Base-by-base conservation (phyloP, 2,888 invertebrate genomes). In the Drosophila mercatorum region DNA sequence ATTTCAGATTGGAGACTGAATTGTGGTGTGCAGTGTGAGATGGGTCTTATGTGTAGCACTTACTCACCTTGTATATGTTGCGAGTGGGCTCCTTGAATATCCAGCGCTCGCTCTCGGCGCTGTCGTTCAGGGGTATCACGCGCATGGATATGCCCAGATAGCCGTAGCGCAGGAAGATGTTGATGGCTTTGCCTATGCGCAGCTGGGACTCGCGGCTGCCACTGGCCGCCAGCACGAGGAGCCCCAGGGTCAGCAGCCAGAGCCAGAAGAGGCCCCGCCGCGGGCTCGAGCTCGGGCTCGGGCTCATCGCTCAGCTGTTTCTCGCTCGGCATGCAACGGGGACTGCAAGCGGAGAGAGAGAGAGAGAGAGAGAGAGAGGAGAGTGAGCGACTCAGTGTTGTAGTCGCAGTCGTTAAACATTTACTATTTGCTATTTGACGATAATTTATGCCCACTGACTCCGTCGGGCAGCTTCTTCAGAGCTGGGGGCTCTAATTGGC, bases 141-240 rank as follows among this genome's bases (percentile, higher is more conserved):
- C 96, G 94, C 96, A 97, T 96, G 92, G 96, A 96, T 92, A 96
- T 96, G 92, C 96, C 95, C 91, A 96, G 94, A 93, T 96, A 96
- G 77, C 96, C 96, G 94, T 96, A 96, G 75, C 95, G 94, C 92
- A 95, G 94, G 81, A 97, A 97, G 89, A 97, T 95, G 93, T 97
- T 97, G 89, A 97, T 96, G 74, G 97, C 96, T 90, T 96, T 96
- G 81, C 97, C 97, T 76, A 97, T 95, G 81, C 96, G 90, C 60
- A 93, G 77, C 77, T 92, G 92, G n/a, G 93, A 93, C 73, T 93
- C 93, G 52, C 92, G 91, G 57, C 88, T 90, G 64, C 91, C 91
- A 52, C 88, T 88, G 75, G 84, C 88, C 68, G 80, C 78, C 70
- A 92, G 75, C 76, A 92, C 72, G 63, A 92, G 78, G 73, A 92